Conservation (phyloP, 2,113 vertebrate species). For the Arothron firmamentum region DNA sequence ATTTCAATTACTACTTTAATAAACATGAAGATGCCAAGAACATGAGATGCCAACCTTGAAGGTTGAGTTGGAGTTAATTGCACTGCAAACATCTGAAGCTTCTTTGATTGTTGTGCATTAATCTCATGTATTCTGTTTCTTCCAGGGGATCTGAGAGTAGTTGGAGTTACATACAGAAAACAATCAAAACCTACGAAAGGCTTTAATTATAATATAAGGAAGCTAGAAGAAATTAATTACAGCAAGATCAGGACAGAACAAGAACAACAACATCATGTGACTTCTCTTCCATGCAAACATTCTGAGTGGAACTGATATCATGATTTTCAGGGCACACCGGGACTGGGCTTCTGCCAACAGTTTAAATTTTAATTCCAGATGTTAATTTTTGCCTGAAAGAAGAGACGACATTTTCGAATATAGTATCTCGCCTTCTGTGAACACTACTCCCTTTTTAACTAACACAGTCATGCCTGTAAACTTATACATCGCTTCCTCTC, state of each 20-base stretch:
- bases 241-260: too few species aligned
- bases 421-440: slow-evolving; percentile 44
- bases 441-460: slow-evolving; percentile 69
- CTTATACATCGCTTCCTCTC: slow-evolving; percentile 44
- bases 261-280: too few species aligned
- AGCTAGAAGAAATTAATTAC: too few species aligned
- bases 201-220: too few species aligned
- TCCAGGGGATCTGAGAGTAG: slow-evolving; percentile 1
- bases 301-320: slow-evolving; percentile 10
- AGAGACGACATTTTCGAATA: slow-evolving; percentile 62
- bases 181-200: too few species aligned
- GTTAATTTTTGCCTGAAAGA: slow-evolving; percentile 69
- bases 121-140: neutral
- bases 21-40: neutral
- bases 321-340: slow-evolving; percentile 45
- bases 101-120: slow-evolving; percentile 15
- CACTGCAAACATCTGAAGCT: neutral
- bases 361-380: slow-evolving; percentile 60
- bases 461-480: slow-evolving; percentile 56
- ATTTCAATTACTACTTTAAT: neutral
- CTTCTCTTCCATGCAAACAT: too few species aligned
- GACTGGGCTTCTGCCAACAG: slow-evolving; percentile 14
- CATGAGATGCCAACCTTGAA: neutral
- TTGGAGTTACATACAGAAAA: too few species aligned
- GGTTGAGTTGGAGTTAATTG: neutral